Conservation (phyloP, 2,113 vertebrate genomes). For the Perca flavescens region DNA sequence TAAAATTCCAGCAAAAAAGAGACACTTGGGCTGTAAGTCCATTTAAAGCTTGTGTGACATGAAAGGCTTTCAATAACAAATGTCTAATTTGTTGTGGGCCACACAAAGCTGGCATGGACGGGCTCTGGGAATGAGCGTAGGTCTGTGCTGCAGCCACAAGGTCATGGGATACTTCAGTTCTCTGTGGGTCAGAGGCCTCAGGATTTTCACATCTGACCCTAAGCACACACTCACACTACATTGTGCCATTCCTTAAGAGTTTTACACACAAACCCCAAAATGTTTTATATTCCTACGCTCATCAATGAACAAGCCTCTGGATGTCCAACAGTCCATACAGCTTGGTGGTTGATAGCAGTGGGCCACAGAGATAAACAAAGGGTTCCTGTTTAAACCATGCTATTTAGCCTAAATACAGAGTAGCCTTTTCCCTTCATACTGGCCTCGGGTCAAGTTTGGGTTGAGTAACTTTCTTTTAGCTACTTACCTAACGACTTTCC, state of each 20-base stretch:
- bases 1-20: background rate
- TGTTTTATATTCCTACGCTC: constrained; percentile 30
- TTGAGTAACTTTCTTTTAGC: constrained; percentile 51
- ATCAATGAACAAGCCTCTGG: background rate
- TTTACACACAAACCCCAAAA: constrained; percentile 40
- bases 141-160: constrained; percentile 45
- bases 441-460: constrained; percentile 52
- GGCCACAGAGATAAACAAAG: constrained; percentile 58
- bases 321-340: constrained; percentile 35
- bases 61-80: constrained; percentile 63
- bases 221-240: constrained; percentile 35
- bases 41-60: constrained; percentile 44
- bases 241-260: constrained; percentile 53
- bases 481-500: constrained; percentile 47
- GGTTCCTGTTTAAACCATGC: constrained; percentile 52
- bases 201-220: constrained; percentile 67
- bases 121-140: constrained; percentile 53
- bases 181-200: constrained; percentile 53
- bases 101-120: constrained; percentile 59
- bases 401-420: constrained; percentile 64
- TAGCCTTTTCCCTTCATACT: constrained; percentile 20
- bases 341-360: constrained; percentile 12
- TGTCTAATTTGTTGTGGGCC: constrained; percentile 61
- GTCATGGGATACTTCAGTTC: constrained; percentile 62
- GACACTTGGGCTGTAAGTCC: background rate